Evolutionary conservation across 2,888 invertebrate species (phyloP), one percentile per base, ranked within the genome.

Genomic region (Stenodema calcarata): DNA sequence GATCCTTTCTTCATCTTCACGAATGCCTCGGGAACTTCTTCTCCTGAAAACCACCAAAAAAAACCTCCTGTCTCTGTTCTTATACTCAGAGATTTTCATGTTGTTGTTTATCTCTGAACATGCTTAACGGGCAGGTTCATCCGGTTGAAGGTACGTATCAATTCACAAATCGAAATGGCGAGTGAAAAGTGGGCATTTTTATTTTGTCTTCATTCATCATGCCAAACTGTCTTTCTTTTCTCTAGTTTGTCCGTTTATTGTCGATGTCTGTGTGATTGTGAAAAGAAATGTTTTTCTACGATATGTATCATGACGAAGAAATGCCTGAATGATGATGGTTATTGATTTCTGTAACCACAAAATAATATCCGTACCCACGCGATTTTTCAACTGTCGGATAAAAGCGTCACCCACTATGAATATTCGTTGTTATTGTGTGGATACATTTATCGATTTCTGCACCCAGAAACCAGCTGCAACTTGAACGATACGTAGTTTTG

Each of bases 21-120:
- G 84, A 70, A 78, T 79, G 50, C 78, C 73, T 44, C 78, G 73
- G 28, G 80, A 44, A 81, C 28, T 42, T 78, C 78, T 44, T 44
- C 9, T n/a, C 16, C 35, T 75, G 73, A 75, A 30, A 41, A 35
- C 30, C 70, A 70, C 30, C 30, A 30, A 41, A 73, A 75, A 73
- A 75, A 75, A 23, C 23, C 27, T 35, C 18, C 73, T 75, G 73
- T 41, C 27, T 27, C 41, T 75, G 62, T 23, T 75, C 41, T 75
- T n/a, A 75, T 78, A 78, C 41, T 44, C 27, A 78, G 44, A 41
- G 78, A 62, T 18, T 78, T 78, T 78, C 78, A 78, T 44, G 44
- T 78, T 41, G 78, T 44, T 73, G 73, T 80, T 82, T 69, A 82
- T 82, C 80, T 80, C 80, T 50, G 35, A 80, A 80, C 82, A 82